Evolutionary conservation across 2,888 invertebrate genomes (phyloP).

Genomic region (Pollenia labialis): DNA sequence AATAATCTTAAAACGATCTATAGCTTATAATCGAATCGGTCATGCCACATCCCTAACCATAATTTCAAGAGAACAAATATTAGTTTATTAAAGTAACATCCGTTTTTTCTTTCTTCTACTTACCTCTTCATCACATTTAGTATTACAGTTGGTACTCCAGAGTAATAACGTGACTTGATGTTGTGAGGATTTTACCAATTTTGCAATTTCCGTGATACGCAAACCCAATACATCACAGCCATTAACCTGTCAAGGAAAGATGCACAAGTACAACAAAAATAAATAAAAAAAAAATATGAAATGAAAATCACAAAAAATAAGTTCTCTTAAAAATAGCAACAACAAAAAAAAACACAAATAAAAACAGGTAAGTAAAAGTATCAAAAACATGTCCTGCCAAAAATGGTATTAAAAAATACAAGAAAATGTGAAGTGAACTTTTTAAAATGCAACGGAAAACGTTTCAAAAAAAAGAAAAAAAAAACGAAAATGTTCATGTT

Average conservation of each 20-base stretch:
- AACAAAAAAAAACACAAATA: constrained; percentile 26
- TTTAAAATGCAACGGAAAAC: constrained; percentile 25
- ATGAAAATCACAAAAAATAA: constrained; percentile 19
- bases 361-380: constrained; percentile 53
- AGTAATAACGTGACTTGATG: constrained; percentile 84
- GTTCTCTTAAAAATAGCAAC: not conserved
- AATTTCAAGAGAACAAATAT: not conserved
- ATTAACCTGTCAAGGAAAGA: constrained; percentile 85
- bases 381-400: constrained; percentile 56
- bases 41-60: too few relatives aligned
- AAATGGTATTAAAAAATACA: constrained; percentile 25
- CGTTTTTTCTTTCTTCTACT: constrained; percentile 12
- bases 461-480: not conserved
- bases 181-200: constrained; percentile 84
- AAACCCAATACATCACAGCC: constrained; percentile 85
- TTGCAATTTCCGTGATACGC: constrained; percentile 85
- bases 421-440: constrained; percentile 5
- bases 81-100: not conserved
- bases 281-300: constrained; percentile 31
- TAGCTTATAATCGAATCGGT: too few relatives aligned
- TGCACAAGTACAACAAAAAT: constrained; percentile 39
- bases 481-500: not conserved
- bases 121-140: constrained; percentile 84
- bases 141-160: constrained; percentile 85
- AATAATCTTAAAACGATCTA: too few relatives aligned